Percentiles rank a stretch among this genome's conserved stretches.
Conservation (phyloP, 2,888 invertebrate species). For the Coelinius sp. region DNA sequence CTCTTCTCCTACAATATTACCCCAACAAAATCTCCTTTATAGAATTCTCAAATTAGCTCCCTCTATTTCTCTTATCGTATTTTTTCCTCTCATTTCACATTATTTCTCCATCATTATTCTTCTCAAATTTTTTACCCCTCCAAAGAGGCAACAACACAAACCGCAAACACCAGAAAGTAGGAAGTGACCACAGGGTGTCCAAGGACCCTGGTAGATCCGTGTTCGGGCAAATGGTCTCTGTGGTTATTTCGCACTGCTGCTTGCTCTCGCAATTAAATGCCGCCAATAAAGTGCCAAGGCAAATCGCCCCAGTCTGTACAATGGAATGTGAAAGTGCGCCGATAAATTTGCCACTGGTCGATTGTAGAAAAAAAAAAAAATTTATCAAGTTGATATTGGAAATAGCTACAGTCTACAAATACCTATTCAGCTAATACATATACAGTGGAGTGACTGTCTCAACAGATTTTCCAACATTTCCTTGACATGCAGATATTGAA, state of each 20-base stretch:
- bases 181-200: slow-evolving; percentile 17
- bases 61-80: not conserved
- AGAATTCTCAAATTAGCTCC: slow-evolving; percentile 1
- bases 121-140: slow-evolving; percentile 4
- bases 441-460: not conserved
- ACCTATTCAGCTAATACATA: not conserved
- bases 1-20: not conserved
- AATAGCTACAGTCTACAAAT: not conserved
- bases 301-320: slow-evolving; percentile 30
- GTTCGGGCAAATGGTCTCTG: slow-evolving; percentile 26
- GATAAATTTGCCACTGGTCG: slow-evolving; percentile 35
- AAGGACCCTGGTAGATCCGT: slow-evolving; percentile 33
- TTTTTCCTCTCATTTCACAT: not conserved
- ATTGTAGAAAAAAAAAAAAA: slow-evolving; percentile 32
- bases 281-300: slow-evolving; percentile 40
- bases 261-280: slow-evolving; percentile 38
- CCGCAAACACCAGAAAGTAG: slow-evolving; percentile 24
- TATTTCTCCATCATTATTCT: not conserved
- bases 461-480: not conserved
- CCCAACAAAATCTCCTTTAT: not conserved
- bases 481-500: not conserved
- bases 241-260: slow-evolving; percentile 29
- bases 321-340: slow-evolving; percentile 39
- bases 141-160: slow-evolving; percentile 1
- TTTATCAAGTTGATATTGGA: not conserved